A percentile compares a stretch with the other conserved stretches of the same genome.
These are phyloP conservation scores for Psettodes erumei DNA, from an alignment of 2,113 vertebrate genomes.

Conservation along the genomic window DNA sequence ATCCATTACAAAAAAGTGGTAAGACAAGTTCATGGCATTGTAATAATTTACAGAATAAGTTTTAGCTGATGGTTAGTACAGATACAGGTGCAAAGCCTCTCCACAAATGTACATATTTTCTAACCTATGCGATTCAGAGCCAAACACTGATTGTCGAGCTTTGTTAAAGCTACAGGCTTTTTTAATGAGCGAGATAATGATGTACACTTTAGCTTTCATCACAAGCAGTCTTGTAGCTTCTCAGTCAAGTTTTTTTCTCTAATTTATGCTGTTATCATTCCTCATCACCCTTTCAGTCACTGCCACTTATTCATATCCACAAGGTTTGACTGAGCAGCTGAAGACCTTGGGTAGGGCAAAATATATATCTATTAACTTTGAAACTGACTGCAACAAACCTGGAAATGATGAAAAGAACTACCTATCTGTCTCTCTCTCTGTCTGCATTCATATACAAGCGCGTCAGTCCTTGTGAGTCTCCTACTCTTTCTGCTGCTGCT, in stretches of 20 bases:
- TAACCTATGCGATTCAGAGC: background rate
- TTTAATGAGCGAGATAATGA: too few relatives aligned
- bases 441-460: background rate
- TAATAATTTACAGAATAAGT: background rate
- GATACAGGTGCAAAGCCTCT: too few relatives aligned
- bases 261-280: conserved; percentile 27
- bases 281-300: conserved; percentile 7
- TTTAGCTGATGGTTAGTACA: background rate
- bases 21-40: background rate
- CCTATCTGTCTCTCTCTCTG: background rate
- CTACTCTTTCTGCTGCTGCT: conserved; percentile 1
- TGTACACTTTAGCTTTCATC: too few relatives aligned
- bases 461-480: background rate
- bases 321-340: conserved; percentile 12
- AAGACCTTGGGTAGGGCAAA: conserved; percentile 18
- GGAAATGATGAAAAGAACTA: conserved; percentile 6
- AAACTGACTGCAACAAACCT: conserved; percentile 19
- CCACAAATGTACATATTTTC: background rate
- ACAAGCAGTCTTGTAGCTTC: background rate
- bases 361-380: background rate
- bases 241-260: background rate
- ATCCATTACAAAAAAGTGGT: background rate
- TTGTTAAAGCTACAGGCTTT: background rate
- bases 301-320: conserved; percentile 26
- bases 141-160: background rate